Evolutionary conservation across 2,797 vertebrate species (phyloP).

Genomic region (Gymnocypris eckloni): DNA sequence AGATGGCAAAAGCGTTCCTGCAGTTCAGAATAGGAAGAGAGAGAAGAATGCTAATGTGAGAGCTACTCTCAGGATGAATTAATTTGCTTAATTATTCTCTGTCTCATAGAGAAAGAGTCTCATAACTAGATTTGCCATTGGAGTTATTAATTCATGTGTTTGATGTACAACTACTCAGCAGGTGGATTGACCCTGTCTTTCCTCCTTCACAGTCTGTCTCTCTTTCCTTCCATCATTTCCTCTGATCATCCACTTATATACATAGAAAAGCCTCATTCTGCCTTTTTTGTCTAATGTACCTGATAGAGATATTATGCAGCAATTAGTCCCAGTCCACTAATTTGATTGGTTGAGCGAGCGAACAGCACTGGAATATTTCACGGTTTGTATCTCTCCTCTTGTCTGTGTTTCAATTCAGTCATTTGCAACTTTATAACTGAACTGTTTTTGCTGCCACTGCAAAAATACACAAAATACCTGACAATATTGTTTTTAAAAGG

Average conservation of each 20-base stretch:
- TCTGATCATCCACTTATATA: not conserved
- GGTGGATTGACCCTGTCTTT: conserved; percentile 16
- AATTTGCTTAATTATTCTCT: not conserved
- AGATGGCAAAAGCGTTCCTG: conserved; percentile 7
- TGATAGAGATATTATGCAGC: not conserved
- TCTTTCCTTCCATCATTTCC: not conserved
- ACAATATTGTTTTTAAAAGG: not conserved
- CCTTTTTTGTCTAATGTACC: not conserved
- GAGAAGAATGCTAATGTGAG: not conserved
- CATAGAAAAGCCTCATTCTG: not conserved
- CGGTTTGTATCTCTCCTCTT: not conserved
- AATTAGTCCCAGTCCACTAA: not conserved
- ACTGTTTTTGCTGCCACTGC: not conserved
- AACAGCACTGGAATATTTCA: not conserved
- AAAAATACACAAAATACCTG: not conserved
- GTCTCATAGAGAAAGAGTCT: not conserved
- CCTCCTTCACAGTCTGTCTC: not conserved
- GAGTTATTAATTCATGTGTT: conserved; percentile 3
- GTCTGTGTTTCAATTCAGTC: not conserved
- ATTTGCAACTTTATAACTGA: not conserved
- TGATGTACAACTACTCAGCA: conserved; percentile 6
- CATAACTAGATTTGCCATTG: not conserved
- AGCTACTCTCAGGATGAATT: not conserved
- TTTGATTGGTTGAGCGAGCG: not conserved
- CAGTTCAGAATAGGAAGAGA: not conserved